Percentiles rank a stretch among this genome's conserved stretches.
phyloP scores from a whole-genome alignment of 2,113 vertebrate species.

The Mesocricetus auratus region DNA sequence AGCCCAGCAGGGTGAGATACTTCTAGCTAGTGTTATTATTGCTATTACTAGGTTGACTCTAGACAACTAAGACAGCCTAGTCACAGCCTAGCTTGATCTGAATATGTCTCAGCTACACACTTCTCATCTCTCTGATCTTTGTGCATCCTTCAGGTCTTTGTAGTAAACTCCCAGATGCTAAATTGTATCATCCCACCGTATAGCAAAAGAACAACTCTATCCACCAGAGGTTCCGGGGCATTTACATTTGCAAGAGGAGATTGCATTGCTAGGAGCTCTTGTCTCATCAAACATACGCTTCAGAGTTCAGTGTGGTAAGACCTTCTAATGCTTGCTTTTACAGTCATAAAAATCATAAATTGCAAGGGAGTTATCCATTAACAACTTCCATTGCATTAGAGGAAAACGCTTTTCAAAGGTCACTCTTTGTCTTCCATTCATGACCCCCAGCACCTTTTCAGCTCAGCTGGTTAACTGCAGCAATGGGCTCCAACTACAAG shows the following conservation, averaged over 20 bases:
- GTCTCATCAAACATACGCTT: neutral
- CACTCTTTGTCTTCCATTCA: neutral
- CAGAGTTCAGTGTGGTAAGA: neutral
- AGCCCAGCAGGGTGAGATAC: neutral
- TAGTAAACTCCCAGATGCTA: neutral
- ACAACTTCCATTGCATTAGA: constrained; percentile 22
- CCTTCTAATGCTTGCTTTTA: constrained; percentile 39
- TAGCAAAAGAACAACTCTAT: neutral
- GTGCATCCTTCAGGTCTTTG: neutral
- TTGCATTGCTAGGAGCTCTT: neutral
- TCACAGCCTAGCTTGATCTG: neutral
- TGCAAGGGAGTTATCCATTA: constrained; percentile 34
- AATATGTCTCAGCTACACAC: fast-evolving
- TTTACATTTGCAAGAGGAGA: constrained; percentile 19
- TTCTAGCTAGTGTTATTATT: too few relatives aligned
- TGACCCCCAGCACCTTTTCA: neutral
- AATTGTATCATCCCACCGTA: neutral
- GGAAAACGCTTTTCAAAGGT: neutral
- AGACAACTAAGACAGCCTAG: neutral
- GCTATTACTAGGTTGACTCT: neutral
- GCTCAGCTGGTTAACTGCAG: neutral
- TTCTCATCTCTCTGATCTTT: neutral
- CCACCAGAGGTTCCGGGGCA: neutral
- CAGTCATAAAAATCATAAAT: constrained; percentile 46
- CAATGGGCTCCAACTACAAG: neutral